Evolutionary conservation across 2,888 invertebrate species (phyloP).

Genomic region (Heteropelma amictum): DNA sequence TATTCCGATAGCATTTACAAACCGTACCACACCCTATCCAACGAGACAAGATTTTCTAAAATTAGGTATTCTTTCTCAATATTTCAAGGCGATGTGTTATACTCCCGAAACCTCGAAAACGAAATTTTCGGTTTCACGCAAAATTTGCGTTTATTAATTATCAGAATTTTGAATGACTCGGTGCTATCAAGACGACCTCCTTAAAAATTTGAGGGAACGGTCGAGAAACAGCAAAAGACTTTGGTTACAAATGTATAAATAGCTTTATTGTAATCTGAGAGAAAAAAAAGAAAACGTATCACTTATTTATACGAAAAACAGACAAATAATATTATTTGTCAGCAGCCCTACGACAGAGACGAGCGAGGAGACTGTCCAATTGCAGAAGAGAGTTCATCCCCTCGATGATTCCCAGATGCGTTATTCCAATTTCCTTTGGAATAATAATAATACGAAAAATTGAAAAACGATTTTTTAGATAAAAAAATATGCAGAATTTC

Average conservation of each 20-base stretch:
- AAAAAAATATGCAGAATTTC: neutral
- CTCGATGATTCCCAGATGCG: constrained; percentile 94
- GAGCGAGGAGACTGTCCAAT: constrained; percentile 92
- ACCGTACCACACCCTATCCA: too few species aligned
- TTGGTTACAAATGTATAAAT: constrained; percentile 61
- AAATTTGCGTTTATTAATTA: too few species aligned
- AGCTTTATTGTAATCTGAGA: constrained; percentile 57
- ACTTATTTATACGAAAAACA: neutral
- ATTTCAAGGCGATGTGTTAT: too few species aligned
- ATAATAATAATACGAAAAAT: constrained; percentile 36
- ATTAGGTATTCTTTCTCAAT: too few species aligned
- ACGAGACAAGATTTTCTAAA: too few species aligned
- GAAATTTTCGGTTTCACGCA: too few species aligned
- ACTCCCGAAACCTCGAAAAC: too few species aligned
- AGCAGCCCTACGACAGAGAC: constrained; percentile 83
- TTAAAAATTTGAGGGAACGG: neutral
- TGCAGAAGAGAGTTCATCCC: constrained; percentile 93
- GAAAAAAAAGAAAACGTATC: constrained; percentile 18
- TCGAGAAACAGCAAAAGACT: neutral
- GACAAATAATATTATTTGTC: neutral
- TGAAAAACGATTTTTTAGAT: neutral
- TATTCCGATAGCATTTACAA: too few species aligned
- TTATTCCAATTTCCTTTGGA: constrained; percentile 90
- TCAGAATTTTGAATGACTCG: too few species aligned
- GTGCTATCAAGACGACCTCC: too few species aligned